Conservation (phyloP, 2,113 vertebrate species). For the Peromyscus polionotus region DNA sequence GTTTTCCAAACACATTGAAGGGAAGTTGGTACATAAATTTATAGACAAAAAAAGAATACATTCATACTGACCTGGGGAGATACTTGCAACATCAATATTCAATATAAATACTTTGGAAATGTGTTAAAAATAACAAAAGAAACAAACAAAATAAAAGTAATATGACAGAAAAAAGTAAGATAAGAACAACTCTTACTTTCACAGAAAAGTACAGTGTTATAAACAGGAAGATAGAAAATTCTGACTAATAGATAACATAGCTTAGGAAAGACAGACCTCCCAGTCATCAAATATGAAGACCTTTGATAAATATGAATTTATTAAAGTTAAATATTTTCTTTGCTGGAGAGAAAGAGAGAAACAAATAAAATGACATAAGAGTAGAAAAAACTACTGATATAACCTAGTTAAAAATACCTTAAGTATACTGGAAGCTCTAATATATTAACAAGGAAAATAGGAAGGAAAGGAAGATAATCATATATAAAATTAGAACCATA, state of each 20-base stretch:
- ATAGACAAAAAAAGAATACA: not conserved
- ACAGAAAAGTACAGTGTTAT: not conserved
- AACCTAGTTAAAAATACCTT: not conserved
- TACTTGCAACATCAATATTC: not conserved
- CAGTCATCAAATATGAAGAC: not conserved
- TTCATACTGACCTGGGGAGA: not conserved
- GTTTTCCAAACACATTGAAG: not conserved
- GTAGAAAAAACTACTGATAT: not conserved
- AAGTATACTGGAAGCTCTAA: not conserved
- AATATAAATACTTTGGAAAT: not conserved
- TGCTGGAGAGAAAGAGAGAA: not conserved
- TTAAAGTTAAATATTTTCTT: not conserved
- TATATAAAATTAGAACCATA: not conserved
- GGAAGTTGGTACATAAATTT: not conserved
- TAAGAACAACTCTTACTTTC: not conserved
- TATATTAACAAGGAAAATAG: not conserved
- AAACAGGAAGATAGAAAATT: not conserved
- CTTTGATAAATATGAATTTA: not conserved
- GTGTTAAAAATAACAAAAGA: not conserved
- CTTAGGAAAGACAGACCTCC: rapidly evolving
- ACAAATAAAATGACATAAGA: not conserved
- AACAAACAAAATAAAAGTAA: not conserved
- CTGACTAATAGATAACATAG: not conserved
- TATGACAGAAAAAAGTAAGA: not conserved
- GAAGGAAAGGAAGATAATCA: not conserved